Percentiles rank a stretch among this genome's conserved stretches.
phyloP scores from a whole-genome alignment of 2,888 invertebrate genomes.

The Apamea sordens region DNA sequence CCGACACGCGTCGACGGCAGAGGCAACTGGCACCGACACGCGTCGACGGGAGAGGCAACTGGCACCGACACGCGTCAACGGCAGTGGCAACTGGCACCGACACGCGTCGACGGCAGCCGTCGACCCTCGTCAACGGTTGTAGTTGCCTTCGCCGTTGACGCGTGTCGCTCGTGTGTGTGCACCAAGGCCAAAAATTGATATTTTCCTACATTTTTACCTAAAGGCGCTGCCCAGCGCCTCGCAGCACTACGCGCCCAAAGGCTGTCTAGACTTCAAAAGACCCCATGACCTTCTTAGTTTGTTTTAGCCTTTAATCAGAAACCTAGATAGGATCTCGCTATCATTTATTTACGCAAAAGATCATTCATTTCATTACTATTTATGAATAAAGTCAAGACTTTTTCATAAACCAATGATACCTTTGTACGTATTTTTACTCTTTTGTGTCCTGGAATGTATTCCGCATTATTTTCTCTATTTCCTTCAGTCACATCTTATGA shows the following conservation, averaged over 20 bases:
- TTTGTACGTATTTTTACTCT: no score
- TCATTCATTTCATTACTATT: neutral
- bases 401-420: neutral
- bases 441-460: no score
- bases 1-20: no score
- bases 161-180: no score
- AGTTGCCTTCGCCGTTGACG: neutral
- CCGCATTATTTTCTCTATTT: no score
- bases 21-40: no score
- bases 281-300: neutral
- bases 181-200: neutral
- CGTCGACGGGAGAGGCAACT: no score
- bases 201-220: neutral
- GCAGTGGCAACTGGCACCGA: no score
- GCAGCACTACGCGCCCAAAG: neutral
- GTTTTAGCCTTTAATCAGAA: neutral
- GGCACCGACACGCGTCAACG: no score
- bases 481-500: no score
- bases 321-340: neutral
- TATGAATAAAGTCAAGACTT: neutral
- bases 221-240: neutral
- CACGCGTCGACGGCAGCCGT: neutral
- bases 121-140: no score
- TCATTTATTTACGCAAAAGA: constrained; percentile 9
- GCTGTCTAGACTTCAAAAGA: neutral